Evolutionary conservation across 2,113 vertebrate species (phyloP), one percentile per base, ranked within the genome.

Genomic region (Misgurnus mizolepis): DNA sequence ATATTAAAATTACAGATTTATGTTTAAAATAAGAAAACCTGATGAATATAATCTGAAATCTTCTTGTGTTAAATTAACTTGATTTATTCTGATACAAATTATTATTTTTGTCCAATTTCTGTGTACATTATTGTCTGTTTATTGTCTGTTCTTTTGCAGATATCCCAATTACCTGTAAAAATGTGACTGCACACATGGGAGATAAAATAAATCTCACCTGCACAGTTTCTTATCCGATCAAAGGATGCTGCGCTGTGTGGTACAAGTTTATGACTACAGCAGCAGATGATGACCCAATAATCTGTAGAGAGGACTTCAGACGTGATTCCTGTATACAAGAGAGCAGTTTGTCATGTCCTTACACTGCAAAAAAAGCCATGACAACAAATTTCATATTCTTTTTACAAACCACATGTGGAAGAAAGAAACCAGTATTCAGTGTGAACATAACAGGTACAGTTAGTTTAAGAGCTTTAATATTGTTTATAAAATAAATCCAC

Each of bases 361-460:
- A 66, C 61, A 40, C 3, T 65, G 0, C 49, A 27, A 6, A 49
- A 4, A 53, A 7, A n/a, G 0, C 9, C 64, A 12, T 5, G 15
- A 53, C 5, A 0, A 6, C 0, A 41, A 0, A 3, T 12, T 39
- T 65, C 34, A 66, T 0, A 55, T 66, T 76, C 22, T 76, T 62
- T 17, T 0, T 76, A 22, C 27, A 41, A 18, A 2, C 49, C n/a
- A 2, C 0, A 0, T 7, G 5, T 50, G 61, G 4, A n/a, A 0
- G 0, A 0, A 0, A 1, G 50, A 1, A 0, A 2, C 1, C 1
- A 34, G 1, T 4, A 1, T 65, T 76, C 27, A 14, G 11, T 50
- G 45, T 76, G 27, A 0, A 3, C 0, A 34, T 55, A 66, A 50
- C 45, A 66, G 61, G 75, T 58, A 60, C 9, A 40, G 10, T 43